A percentile compares a stretch with the other conserved stretches of the same genome.
These are phyloP conservation scores for Dufourea novaeangliae DNA, from an alignment of 1,140 invertebrate genomes.

Conservation along the genomic window DNA sequence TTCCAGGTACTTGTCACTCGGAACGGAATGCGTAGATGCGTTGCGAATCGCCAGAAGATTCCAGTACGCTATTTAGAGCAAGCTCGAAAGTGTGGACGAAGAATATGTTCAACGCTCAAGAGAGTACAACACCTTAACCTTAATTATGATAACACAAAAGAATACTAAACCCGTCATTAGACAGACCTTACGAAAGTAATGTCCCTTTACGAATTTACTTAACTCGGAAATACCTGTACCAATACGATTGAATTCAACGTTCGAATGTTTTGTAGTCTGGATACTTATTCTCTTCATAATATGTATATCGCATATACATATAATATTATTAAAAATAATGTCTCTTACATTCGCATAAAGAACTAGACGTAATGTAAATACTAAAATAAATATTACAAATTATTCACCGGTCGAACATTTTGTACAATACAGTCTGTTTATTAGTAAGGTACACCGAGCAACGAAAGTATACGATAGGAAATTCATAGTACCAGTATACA, in stretches of 20 bases:
- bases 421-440: not conserved
- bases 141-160: conserved; percentile 30
- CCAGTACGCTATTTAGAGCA: conserved; percentile 64
- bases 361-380: conserved; percentile 5
- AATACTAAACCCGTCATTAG: conserved; percentile 6
- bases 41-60: conserved; percentile 59
- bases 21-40: conserved; percentile 62
- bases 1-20: conserved; percentile 64
- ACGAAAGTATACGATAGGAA: too few species aligned
- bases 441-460: not conserved
- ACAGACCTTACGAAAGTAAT: conserved; percentile 3
- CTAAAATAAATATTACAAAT: not conserved
- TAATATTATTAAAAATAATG: conserved; percentile 13
- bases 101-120: conserved; percentile 49
- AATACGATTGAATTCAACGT: not conserved
- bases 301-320: not conserved
- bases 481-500: too few species aligned
- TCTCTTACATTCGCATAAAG: not conserved
- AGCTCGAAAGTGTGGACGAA: conserved; percentile 53
- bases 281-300: not conserved
- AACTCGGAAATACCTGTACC: not conserved
- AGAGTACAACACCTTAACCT: conserved; percentile 50
- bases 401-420: not conserved
- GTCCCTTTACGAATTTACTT: not conserved
- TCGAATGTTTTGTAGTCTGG: not conserved